Conservation (phyloP, 2,888 invertebrate genomes). For the Blera fallax region DNA sequence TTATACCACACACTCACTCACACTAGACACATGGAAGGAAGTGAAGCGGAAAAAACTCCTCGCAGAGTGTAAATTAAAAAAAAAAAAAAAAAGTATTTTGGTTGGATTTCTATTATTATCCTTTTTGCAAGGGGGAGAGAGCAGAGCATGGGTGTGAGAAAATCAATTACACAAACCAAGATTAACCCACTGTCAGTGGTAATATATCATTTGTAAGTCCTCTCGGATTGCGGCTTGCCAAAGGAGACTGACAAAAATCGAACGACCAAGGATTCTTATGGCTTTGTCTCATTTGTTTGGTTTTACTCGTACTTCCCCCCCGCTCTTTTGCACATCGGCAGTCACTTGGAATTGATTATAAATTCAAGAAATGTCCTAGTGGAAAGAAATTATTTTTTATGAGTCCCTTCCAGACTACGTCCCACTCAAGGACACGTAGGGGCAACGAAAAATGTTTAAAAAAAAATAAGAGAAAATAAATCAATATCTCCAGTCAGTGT, state of each 20-base stretch:
- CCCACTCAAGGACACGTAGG: background rate
- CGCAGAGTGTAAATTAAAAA: background rate
- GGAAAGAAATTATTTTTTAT: constrained; percentile 19
- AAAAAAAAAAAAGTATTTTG: background rate
- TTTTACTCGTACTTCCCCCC: background rate
- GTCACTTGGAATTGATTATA: constrained; percentile 20
- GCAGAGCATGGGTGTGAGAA: background rate
- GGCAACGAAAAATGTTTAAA: too few species aligned
- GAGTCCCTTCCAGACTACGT: background rate
- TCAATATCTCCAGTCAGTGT: background rate
- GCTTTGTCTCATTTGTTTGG: constrained; percentile 12
- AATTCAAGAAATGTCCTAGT: constrained; percentile 31
- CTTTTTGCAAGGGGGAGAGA: background rate
- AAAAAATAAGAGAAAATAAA: background rate
- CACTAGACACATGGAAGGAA: background rate
- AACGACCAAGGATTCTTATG: background rate
- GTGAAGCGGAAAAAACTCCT: background rate
- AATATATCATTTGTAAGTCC: background rate
- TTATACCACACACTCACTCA: background rate
- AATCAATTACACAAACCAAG: constrained; percentile 41
- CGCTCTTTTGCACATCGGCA: background rate
- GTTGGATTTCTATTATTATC: constrained; percentile 28
- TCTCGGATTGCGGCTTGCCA: background rate
- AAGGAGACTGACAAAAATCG: constrained; percentile 7
- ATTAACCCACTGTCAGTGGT: background rate